Base-by-base conservation (phyloP, 2,888 invertebrate species). In the Idaea dimidiata region DNA sequence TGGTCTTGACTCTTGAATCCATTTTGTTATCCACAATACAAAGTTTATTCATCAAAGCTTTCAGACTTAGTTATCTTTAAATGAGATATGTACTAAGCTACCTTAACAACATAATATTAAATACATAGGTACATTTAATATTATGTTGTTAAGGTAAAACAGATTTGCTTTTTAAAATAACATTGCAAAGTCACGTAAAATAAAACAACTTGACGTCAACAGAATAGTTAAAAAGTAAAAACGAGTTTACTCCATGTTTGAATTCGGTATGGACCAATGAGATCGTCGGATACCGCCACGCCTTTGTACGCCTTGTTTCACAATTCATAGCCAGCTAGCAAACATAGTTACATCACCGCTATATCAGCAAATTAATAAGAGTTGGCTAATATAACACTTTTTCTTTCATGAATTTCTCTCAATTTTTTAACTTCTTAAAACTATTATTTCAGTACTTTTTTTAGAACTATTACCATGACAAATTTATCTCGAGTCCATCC, bases 1-100 rank as follows among this genome's bases (percentile, higher is more conserved):
- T 68, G 61, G 58, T 67, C 57, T 67, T 55, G 43, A 43, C 43
- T 43, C 43, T 43, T 43, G 43, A 43, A 43, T 43, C 43, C 14
- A 8, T 43, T 8, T 43, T 43, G 43, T 43, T 43, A 43, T 43
- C 43, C 43, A 43, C 43, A 14, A 43, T 43, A 43, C 43, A 43
- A 43, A 14, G 43, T 14, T 43, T 14, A 10, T 43, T 43, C 43
- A 43, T 43, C 43, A 10, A n/a, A n/a, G n/a, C n/a, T n/a, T n/a
- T n/a, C n/a, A 32, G 32, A 8, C 10, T 2, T 8, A 32, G 32
- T 32, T 32, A n/a, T n/a, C n/a, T 32, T 32, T 32, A 32, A 32
- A 4, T 32, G 7, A 32, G 32, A 32, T 32, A 32, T 32, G n/a
- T 32, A 32, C 4, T 32, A 32, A 32, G 7, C 32, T 32, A 7